Evolutionary conservation across 2,888 invertebrate species (phyloP), one percentile per base, ranked within the genome.

Genomic region (Scaptodrosophila latifasciaeformis): DNA sequence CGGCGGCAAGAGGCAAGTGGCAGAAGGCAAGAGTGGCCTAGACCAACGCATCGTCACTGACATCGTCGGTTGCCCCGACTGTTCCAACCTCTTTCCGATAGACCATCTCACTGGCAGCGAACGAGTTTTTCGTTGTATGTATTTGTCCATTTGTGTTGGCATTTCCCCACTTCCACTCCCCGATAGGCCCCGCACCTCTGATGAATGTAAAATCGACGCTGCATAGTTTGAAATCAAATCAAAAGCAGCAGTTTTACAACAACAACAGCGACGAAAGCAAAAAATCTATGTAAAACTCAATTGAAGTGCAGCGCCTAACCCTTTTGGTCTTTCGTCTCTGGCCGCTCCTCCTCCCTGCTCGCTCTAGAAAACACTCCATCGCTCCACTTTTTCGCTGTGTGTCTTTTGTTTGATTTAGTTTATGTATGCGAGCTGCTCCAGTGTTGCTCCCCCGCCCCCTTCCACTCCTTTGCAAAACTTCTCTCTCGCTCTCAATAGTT

Each of bases 331-430:
- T 3, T 7, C 24, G 24, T 3, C 24, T 3, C 7, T 7, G 24
- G 7, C 24, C 24, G 7, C n/a, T n/a, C n/a, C n/a, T n/a, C n/a
- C n/a, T n/a, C n/a, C n/a, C n/a, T n/a, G n/a, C n/a, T n/a, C n/a
- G n/a, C n/a, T n/a, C n/a, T n/a, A n/a, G n/a, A n/a, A n/a, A n/a
- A n/a, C 54, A n/a, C 59, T 27, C 40, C 42, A 44, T 49, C 77
- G 74, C 66, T 69, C 74, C 67, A 79, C 66, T 72, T 79, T 71
- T 69, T 47, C 63, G 51, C 48, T 58, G n/a, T n/a, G n/a, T n/a
- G 80, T 70, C 80, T 72, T 79, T 72, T 72, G 72, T 72, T 72
- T 72, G 72, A 72, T 76, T 72, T 79, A 69, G 80, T 66, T 77
- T 72, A 72, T 69, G 80, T 72, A 31, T 10, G 49, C 52, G 31